phyloP scores from a whole-genome alignment of 2,113 vertebrate genomes.

The Blennius ocellaris region DNA sequence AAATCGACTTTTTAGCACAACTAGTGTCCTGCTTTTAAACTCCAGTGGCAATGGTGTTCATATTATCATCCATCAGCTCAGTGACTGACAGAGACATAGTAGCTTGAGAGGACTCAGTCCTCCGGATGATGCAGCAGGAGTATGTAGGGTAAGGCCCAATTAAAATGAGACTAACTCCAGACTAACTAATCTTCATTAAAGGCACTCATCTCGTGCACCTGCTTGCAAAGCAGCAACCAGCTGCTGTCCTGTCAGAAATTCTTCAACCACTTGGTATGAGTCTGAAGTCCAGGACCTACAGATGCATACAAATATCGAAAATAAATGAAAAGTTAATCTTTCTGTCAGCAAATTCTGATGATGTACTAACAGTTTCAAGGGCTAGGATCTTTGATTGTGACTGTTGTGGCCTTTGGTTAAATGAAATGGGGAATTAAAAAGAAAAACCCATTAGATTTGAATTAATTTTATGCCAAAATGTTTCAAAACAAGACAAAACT shows the following conservation, averaged over 20 bases:
- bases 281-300: not conserved
- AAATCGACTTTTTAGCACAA: not conserved
- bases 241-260: constrained; percentile 46
- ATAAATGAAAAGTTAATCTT: too few relatives aligned
- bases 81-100: not conserved
- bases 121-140: constrained; percentile 52
- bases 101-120: not conserved
- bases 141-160: constrained; percentile 76
- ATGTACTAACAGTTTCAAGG: too few relatives aligned
- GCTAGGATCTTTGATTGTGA: too few relatives aligned
- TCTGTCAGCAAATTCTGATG: too few relatives aligned
- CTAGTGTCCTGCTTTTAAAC: not conserved
- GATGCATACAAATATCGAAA: not conserved
- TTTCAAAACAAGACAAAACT: too few relatives aligned
- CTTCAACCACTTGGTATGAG: constrained; percentile 24
- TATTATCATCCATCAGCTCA: not conserved
- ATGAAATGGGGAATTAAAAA: too few relatives aligned
- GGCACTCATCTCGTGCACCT: constrained; percentile 66
- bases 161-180: constrained; percentile 67
- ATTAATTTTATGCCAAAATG: too few relatives aligned
- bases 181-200: constrained; percentile 70
- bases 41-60: too few relatives aligned
- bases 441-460: too few relatives aligned
- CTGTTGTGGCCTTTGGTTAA: too few relatives aligned
- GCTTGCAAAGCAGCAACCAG: constrained; percentile 65